Evolutionary conservation across 1,140 invertebrate species (phyloP).

Genomic region (Ctenoplectra terminalis): DNA sequence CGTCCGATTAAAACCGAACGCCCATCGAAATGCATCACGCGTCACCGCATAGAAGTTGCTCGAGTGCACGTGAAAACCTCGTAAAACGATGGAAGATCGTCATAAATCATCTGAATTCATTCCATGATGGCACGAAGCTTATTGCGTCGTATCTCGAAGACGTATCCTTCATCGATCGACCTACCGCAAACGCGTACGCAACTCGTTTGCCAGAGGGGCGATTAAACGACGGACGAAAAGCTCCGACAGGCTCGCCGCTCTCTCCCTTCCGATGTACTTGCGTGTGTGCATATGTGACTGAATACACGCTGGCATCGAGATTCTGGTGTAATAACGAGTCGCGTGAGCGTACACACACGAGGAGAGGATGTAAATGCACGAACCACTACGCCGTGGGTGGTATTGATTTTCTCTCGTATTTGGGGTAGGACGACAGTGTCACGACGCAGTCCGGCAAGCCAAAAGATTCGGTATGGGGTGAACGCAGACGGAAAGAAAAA

Average conservation of each 20-base stretch:
- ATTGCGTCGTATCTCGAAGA: slow-evolving; percentile 6
- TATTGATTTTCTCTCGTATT: slow-evolving; percentile 73
- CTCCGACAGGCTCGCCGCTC: no score
- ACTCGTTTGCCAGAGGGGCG: neutral
- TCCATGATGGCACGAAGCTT: neutral
- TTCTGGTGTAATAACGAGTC: neutral
- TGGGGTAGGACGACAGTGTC: slow-evolving; percentile 74
- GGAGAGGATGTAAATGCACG: slow-evolving; percentile 9
- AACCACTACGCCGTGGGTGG: neutral
- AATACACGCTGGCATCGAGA: neutral
- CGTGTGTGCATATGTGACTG: no score
- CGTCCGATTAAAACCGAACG: neutral
- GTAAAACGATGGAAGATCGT: neutral
- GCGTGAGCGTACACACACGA: neutral
- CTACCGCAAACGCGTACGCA: slow-evolving; percentile 41
- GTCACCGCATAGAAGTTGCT: neutral
- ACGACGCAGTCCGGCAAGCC: slow-evolving; percentile 38
- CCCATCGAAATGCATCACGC: neutral
- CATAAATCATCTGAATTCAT: slow-evolving; percentile 22
- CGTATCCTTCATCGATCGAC: slow-evolving; percentile 33
- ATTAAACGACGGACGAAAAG: neutral
- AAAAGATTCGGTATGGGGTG: slow-evolving; percentile 33
- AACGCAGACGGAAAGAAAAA: neutral
- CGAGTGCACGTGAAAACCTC: neutral
- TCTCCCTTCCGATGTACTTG: neutral